phyloP scores from a whole-genome alignment of 2,113 vertebrate species.

The Uria aalge region DNA sequence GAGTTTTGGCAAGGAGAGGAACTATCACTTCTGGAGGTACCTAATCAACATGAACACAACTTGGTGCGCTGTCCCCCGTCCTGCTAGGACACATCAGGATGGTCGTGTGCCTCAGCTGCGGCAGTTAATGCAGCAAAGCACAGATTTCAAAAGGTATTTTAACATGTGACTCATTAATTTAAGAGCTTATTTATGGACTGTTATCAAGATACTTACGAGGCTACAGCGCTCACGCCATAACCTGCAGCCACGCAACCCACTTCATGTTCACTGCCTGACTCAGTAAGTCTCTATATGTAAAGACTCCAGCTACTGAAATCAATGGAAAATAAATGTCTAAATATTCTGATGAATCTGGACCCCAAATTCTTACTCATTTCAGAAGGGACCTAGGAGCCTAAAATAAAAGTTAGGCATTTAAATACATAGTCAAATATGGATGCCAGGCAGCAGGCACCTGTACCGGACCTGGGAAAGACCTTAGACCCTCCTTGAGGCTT shows the following conservation, averaged over 20 bases:
- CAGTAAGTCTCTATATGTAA: not conserved
- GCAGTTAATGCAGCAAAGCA: not conserved
- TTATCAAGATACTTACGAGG: not conserved
- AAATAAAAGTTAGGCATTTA: not conserved
- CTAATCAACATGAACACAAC: not conserved
- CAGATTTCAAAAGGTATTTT: not conserved
- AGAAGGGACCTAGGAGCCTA: not conserved
- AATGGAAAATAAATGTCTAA: not conserved
- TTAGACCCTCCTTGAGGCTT: not conserved
- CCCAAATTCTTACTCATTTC: not conserved
- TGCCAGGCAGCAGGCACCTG: not conserved
- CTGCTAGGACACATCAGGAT: not conserved
- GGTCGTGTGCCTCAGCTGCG: not conserved
- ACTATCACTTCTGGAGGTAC: not conserved
- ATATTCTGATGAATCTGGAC: not conserved
- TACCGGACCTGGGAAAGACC: not conserved
- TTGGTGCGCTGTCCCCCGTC: not conserved
- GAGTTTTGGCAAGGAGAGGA: not conserved
- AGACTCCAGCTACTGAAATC: not conserved
- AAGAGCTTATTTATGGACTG: not conserved
- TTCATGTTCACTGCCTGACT: not conserved
- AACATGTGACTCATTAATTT: not conserved
- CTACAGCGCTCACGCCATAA: not conserved
- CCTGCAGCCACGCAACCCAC: not conserved
- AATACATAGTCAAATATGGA: not conserved